phyloP scores from a whole-genome alignment of 2,797 vertebrate genomes.

The Pempheris klunzingeri region DNA sequence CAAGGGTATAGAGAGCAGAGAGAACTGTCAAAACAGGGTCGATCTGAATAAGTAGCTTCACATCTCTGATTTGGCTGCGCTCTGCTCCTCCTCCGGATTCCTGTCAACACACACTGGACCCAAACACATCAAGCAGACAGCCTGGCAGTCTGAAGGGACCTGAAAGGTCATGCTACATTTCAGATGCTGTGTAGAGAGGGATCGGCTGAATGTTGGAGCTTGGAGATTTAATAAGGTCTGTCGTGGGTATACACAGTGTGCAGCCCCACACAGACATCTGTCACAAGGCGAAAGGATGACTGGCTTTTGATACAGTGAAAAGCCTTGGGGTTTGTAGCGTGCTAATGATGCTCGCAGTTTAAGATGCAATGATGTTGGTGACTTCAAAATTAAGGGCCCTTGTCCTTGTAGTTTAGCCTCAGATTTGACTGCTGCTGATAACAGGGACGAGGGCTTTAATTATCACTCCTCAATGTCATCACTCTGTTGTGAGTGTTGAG shows the following conservation, averaged over 20 bases:
- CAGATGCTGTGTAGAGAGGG: conserved; percentile 69
- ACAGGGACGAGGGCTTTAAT: conserved; percentile 45
- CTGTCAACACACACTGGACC: conserved; percentile 72
- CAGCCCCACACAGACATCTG: conserved; percentile 58
- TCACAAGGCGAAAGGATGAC: conserved; percentile 53
- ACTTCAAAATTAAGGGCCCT: conserved; percentile 48
- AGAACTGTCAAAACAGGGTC: conserved; percentile 59
- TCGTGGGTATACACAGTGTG: conserved; percentile 43
- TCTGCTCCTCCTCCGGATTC: conserved; percentile 62
- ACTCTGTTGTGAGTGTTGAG: conserved; percentile 19
- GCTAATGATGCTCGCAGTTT: conserved; percentile 60
- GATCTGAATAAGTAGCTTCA: conserved; percentile 60
- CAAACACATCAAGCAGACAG: conserved; percentile 77
- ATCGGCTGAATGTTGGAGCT: conserved; percentile 55
- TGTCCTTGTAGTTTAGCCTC: conserved; percentile 54
- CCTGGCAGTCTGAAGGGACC: conserved; percentile 69
- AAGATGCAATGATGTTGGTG: conserved; percentile 47
- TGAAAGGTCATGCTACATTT: conserved; percentile 81
- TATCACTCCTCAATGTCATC: conserved; percentile 44
- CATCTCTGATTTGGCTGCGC: conserved; percentile 54
- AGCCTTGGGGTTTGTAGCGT: conserved; percentile 38
- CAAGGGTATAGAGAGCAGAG: conserved; percentile 16
- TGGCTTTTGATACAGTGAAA: conserved; percentile 50
- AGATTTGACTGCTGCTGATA: conserved; percentile 52
- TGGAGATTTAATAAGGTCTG: conserved; percentile 71